Conservation (phyloP, 2,888 invertebrate species). For the Ochropacha duplaris region DNA sequence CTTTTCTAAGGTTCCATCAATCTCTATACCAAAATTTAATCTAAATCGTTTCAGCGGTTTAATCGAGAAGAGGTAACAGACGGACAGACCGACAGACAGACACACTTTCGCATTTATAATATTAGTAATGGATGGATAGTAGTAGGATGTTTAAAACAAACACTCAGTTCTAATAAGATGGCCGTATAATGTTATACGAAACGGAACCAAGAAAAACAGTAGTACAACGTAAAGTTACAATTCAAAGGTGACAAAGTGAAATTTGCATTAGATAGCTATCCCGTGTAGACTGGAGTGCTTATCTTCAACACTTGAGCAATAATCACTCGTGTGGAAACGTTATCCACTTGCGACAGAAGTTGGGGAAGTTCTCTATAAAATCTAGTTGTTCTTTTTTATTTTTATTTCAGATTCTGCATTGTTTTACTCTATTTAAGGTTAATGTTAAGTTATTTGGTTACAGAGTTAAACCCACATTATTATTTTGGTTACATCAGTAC, state of each 20-base stretch:
- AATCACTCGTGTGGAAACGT: slow-evolving; percentile 45
- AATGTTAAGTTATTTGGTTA: no score
- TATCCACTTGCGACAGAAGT: neutral
- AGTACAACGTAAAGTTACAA: neutral
- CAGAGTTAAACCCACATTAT: neutral
- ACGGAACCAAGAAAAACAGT: slow-evolving; percentile 6
- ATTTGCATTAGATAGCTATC: slow-evolving; percentile 4
- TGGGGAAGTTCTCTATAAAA: neutral
- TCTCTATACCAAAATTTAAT: no score
- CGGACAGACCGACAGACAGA: no score
- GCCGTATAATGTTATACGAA: slow-evolving; percentile 5
- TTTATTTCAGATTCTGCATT: neutral
- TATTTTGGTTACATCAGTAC: no score
- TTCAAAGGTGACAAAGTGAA: slow-evolving; percentile 6
- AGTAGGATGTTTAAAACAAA: no score
- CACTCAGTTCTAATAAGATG: slow-evolving; percentile 6
- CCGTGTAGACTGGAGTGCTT: slow-evolving; percentile 18
- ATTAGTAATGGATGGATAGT: no score
- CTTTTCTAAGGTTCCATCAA: no score
- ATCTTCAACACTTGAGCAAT: slow-evolving; percentile 41
- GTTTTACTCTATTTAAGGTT: neutral
- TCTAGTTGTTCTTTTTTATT: neutral
- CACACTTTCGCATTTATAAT: no score
- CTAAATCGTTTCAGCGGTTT: no score
- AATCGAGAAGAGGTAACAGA: no score